A percentile compares a stretch with the other conserved stretches of the same genome.
phyloP scores from a whole-genome alignment of 2,888 invertebrate genomes.

The Stenoptilia bipunctidactyla region DNA sequence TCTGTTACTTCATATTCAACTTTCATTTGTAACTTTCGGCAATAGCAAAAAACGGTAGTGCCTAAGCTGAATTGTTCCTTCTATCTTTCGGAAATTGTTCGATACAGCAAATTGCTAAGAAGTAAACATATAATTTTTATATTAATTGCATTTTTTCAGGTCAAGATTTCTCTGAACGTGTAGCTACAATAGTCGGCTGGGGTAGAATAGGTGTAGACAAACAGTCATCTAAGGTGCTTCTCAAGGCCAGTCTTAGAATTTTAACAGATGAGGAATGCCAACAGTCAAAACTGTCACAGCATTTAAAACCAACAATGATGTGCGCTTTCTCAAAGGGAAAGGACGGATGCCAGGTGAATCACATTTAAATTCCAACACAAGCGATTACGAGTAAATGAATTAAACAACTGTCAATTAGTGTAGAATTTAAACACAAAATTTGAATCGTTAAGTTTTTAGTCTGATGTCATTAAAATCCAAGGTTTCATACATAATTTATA shows the following conservation, averaged over 20 bases:
- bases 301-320: constrained; percentile 67
- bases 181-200: constrained; percentile 69
- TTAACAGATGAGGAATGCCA: constrained; percentile 48
- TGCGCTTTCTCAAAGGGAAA: constrained; percentile 73
- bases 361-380: neutral
- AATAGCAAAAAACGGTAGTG: no score
- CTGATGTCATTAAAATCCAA: no score
- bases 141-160: no score
- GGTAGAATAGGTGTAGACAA: constrained; percentile 55
- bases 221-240: constrained; percentile 50
- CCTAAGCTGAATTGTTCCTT: no score
- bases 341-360: constrained; percentile 74
- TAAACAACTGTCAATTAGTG: neutral
- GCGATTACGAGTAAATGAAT: neutral
- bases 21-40: no score
- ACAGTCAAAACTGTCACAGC: constrained; percentile 45
- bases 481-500: no score
- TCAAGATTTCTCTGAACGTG: constrained; percentile 44
- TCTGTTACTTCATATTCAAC: no score
- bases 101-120: no score
- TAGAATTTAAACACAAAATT: no score
- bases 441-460: no score
- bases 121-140: no score
- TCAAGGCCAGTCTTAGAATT: constrained; percentile 56
- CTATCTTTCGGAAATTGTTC: no score